A percentile compares a stretch with the other conserved stretches of the same genome.
Conservation (phyloP, 2,888 invertebrate species). For the Hedychridium roseum region DNA sequence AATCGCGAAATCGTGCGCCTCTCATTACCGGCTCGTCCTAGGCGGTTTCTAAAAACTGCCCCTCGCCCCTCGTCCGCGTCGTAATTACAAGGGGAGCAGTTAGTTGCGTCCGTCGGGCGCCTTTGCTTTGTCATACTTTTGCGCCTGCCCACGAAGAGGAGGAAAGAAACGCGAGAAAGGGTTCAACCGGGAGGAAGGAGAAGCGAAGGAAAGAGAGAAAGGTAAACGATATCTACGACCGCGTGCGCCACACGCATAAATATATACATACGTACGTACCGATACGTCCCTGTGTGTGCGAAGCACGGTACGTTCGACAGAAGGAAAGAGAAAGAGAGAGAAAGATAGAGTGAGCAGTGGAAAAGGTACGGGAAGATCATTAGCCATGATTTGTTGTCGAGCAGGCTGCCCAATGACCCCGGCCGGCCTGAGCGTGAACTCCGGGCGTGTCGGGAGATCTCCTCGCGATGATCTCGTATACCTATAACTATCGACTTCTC, state of each 20-base stretch:
- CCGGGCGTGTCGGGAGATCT: conserved; percentile 48
- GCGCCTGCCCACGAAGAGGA: too few species aligned
- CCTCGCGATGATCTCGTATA: conserved; percentile 44
- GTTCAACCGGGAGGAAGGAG: not conserved
- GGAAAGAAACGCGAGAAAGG: too few species aligned
- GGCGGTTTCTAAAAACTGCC: conserved; percentile 8
- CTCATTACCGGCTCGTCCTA: conserved; percentile 1
- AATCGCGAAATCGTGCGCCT: too few species aligned
- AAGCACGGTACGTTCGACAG: not conserved
- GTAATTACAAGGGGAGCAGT: conserved; percentile 35
- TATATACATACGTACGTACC: not conserved
- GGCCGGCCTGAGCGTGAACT: conserved; percentile 50
- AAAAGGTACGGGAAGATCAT: conserved; percentile 61
- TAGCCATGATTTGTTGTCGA: conserved; percentile 64
- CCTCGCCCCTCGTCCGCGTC: conserved; percentile 4
- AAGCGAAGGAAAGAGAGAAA: conserved; percentile 5
- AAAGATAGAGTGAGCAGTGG: conserved; percentile 13
- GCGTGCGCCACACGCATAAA: not conserved
- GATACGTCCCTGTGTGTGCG: not conserved
- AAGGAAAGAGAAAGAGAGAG: not conserved
- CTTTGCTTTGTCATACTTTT: conserved; percentile 38
- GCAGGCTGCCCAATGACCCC: conserved; percentile 63
- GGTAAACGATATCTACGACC: conserved; percentile 7
- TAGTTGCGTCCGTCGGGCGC: too few species aligned
- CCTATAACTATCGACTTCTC: conserved; percentile 43